Base-by-base conservation (phyloP, 2,797 vertebrate genomes). In the Dendrocincla tyrannina region DNA sequence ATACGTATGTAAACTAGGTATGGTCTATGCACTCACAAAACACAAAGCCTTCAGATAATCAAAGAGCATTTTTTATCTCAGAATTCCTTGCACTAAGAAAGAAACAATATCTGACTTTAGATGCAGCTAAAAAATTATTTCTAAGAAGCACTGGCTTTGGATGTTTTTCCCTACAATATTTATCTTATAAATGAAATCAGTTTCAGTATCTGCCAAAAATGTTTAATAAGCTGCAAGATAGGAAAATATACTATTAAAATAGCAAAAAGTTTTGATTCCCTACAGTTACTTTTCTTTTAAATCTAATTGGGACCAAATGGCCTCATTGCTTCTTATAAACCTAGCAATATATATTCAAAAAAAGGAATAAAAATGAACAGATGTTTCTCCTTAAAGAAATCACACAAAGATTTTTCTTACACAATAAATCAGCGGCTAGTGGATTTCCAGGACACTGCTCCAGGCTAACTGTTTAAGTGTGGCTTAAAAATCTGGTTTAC, bases 301-400 rank as follows among this genome's bases (percentile, higher is more conserved):
- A 97, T 97, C 88, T 98, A 98, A 98, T 98, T 98, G 97, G 95
- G 97, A 98, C 97, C 98, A 98, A 98, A 97, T 98, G 98, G 96
- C 84, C 97, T 98, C 98, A 98, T 98, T 98, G 97, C 81, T 97
- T 98, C 97, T 97, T 98, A 98, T 98, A 98, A 98, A 98, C 85
- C 97, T 97, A 97, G 97, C 97, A 97, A 98, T 98, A 98, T 98
- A 98, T 98, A 98, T 98, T 98, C 96, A 95, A 96, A 96, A 98
- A 98, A 97, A 97, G 88, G 75, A 97, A 98, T 98, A 97, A 98
- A 98, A 98, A 97, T 95, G 97, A 98, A 97, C 98, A 98, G 97
- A 97, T 98, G 97, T 97, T 98, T 98, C 95, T 97, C 97, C 94
- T 98, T 98, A 98, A 97, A 98, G 93, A 96, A 98, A 91, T 98